Base-by-base conservation (phyloP, 2,797 vertebrate species). In the Mycteria americana region DNA sequence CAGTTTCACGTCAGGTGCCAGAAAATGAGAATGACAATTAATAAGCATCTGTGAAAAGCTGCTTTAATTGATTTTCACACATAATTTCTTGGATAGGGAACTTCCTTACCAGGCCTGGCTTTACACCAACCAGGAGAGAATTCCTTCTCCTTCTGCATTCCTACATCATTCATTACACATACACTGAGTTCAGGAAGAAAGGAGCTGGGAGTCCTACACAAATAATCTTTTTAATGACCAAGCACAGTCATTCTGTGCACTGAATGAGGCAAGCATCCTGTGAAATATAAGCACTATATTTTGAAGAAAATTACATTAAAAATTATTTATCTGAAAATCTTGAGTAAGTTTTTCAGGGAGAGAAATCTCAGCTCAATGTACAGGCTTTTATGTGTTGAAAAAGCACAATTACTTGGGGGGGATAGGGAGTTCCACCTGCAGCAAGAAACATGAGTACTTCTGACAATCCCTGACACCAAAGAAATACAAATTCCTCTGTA, bases 401-500 rank as follows among this genome's bases (percentile, higher is more conserved):
- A 89, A 56, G 7, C 39, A 57, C 31, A 65, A 19, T 11, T 69
- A 10, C 19, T 31, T 73, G 23, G 39, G 89, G 28, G 18, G 31
- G 16, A 51, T 9, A 18, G n/a, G 17, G 15, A 56, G 39, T n/a
- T 83, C 39, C 60, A 73, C 18, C 22, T 35, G 37, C 65, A 73
- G 50, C 0, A 2, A 57, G 57, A 75, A 94, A 60, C 50, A 24
- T 0, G 1, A 75, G 14, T 37, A 65, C 2, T 45, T 35, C 45
- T 76, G 75, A 63, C 43, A 80, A 59, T 24, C 48, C 22, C 43
- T 21, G 50, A 54, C 25, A 85, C 5, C 60, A 75, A 76, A 82
- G 35, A 59, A 78, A n/a, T 7, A 50, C 6, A 23, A 35, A 31
- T 27, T 77, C 33, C 45, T 41, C 53, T 53, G 2, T 28, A 64